These are phyloP conservation scores for Catonia carolina DNA, from an alignment of 2,888 invertebrate species.

Conservation along the genomic window DNA sequence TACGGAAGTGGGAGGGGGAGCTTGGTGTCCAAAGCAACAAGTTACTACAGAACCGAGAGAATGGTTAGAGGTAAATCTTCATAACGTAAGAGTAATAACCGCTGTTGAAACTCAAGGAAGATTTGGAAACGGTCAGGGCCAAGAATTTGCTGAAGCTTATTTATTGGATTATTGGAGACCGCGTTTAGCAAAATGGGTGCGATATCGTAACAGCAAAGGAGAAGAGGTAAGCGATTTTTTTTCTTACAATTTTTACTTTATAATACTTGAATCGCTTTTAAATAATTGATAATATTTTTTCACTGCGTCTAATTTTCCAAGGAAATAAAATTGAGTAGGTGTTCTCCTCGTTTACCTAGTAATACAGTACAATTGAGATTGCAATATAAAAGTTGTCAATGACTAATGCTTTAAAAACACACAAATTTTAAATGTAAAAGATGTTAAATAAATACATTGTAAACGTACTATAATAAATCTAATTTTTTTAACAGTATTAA, in stretches of 20 bases:
- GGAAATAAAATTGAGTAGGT: background rate
- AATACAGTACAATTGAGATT: too few species aligned
- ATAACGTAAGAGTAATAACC: slow-evolving; percentile 71
- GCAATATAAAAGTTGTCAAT: too few species aligned
- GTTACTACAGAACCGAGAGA: slow-evolving; percentile 70
- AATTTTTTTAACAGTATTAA: too few species aligned
- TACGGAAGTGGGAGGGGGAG: slow-evolving; percentile 76
- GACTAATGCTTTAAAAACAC: too few species aligned
- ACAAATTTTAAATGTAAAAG: too few species aligned
- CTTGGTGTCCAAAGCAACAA: slow-evolving; percentile 84
- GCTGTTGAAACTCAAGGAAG: slow-evolving; percentile 78
- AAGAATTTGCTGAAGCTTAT: slow-evolving; percentile 79
- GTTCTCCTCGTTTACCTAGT: too few species aligned
- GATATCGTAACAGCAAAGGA: slow-evolving; percentile 65
- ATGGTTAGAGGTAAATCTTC: slow-evolving; percentile 76
- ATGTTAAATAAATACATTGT: too few species aligned
- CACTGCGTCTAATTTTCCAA: background rate
- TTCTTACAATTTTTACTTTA: too few species aligned
- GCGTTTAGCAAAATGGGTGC: slow-evolving; percentile 70
- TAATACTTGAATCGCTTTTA: background rate
- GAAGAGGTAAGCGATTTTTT: slow-evolving; percentile 59
- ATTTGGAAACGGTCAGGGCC: slow-evolving; percentile 86
- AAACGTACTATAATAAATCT: too few species aligned
- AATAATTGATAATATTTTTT: background rate
- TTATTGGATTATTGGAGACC: slow-evolving; percentile 79